Percentiles rank a stretch among this genome's conserved stretches.
phyloP scores from a whole-genome alignment of 1,140 invertebrate genomes.

The Caligus rogercresseyi region DNA sequence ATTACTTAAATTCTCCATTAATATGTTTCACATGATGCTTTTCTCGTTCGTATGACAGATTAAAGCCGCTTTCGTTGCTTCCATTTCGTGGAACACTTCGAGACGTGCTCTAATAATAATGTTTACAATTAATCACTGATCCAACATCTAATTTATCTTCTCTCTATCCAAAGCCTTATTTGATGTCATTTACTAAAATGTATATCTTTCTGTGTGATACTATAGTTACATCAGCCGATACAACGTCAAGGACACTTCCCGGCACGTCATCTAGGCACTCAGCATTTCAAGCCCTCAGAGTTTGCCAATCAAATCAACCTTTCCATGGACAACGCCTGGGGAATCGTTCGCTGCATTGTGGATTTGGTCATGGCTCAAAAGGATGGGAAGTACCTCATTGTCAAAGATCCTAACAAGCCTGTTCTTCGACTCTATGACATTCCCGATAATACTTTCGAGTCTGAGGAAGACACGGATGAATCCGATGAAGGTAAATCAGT shows the following conservation, averaged over 20 bases:
- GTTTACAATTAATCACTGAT: not conserved
- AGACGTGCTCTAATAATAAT: not conserved
- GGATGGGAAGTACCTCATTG: conserved; percentile 88
- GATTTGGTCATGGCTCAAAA: conserved; percentile 95
- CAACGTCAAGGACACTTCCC: conserved; percentile 77
- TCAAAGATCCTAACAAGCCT: conserved; percentile 98
- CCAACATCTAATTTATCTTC: not conserved
- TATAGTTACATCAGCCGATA: conserved; percentile 75
- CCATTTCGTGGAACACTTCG: no score
- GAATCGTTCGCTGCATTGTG: conserved; percentile 90
- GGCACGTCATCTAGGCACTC: conserved; percentile 95
- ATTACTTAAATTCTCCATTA: not conserved
- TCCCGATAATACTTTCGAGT: conserved; percentile 93
- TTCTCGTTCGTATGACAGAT: conserved; percentile 13
- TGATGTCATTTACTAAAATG: not conserved
- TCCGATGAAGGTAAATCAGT: conserved; percentile 44
- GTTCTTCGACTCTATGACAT: conserved; percentile 91
- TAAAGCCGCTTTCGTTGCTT: no score
- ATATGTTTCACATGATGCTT: conserved; percentile 5
- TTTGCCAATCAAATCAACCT: conserved; percentile 97
- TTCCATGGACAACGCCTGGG: conserved; percentile 99
- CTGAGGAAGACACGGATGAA: conserved; percentile 81
- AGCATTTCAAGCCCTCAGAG: conserved; percentile 94
- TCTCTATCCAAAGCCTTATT: not conserved
- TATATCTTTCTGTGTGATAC: conserved; percentile 15